These are phyloP conservation scores for Napeogenes sylphis DNA, from an alignment of 2,888 invertebrate genomes.

Conservation along the genomic window DNA sequence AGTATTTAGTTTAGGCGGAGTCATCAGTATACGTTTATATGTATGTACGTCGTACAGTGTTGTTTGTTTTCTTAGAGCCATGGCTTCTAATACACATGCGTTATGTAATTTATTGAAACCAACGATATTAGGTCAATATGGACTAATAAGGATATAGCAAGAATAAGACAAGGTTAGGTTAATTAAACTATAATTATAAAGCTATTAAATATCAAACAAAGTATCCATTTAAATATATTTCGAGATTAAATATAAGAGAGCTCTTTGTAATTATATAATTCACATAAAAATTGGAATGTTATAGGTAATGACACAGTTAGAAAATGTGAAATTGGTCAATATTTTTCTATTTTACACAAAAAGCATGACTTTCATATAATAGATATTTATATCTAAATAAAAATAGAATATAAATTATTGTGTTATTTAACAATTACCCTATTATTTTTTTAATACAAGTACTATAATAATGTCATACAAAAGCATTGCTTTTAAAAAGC, in stretches of 20 bases:
- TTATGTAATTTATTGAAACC: too few relatives aligned
- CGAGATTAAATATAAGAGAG: conserved; percentile 7
- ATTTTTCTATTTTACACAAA: conserved; percentile 12
- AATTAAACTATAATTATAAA: conserved; percentile 7
- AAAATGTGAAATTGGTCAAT: conserved; percentile 8
- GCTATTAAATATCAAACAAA: conserved; percentile 6
- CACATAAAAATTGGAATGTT: conserved; percentile 3
- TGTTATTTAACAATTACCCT: conserved; percentile 18
- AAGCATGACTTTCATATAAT: conserved; percentile 11
- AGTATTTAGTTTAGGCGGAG: too few relatives aligned
- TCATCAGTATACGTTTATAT: too few relatives aligned
- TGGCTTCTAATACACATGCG: too few relatives aligned
- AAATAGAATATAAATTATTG: conserved; percentile 11
- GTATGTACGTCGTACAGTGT: too few relatives aligned
- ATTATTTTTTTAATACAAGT: conserved; percentile 16
- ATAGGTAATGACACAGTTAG: background rate
- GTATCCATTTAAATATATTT: background rate
- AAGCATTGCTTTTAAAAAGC: conserved; percentile 28
- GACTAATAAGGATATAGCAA: too few relatives aligned
- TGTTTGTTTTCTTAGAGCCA: too few relatives aligned
- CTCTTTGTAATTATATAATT: conserved; percentile 3
- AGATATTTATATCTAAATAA: background rate
- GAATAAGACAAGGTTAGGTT: conserved; percentile 1
- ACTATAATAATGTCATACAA: conserved; percentile 6
- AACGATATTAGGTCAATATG: too few relatives aligned